phyloP scores from a whole-genome alignment of 2,797 vertebrate genomes.

The Crenichthys baileyi region DNA sequence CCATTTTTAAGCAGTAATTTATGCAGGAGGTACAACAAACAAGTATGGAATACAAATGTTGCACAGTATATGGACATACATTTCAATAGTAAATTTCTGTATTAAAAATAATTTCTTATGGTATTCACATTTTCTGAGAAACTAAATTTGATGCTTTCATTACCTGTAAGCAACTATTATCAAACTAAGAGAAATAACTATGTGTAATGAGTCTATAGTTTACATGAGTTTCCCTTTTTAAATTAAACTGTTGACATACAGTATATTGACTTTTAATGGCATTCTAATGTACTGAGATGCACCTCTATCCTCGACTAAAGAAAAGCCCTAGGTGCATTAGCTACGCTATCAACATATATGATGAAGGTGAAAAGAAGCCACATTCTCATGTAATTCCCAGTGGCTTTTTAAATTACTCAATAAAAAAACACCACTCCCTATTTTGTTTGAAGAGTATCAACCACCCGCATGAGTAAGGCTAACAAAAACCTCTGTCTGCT shows the following conservation, averaged over 20 bases:
- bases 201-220: neutral
- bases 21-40: neutral
- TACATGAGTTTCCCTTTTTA: neutral
- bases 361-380: neutral
- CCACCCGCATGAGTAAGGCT: conserved; percentile 7
- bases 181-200: neutral
- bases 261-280: neutral
- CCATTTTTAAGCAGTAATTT: neutral
- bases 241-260: neutral
- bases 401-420: neutral
- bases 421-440: neutral
- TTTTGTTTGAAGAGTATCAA: conserved; percentile 8
- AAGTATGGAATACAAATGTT: neutral
- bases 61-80: neutral
- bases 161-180: neutral
- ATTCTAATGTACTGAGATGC: neutral
- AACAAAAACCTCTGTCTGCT: conserved; percentile 30
- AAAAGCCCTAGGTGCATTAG: neutral
- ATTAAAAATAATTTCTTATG: neutral
- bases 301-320: neutral
- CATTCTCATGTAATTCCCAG: neutral
- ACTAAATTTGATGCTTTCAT: neutral
- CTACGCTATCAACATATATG: neutral
- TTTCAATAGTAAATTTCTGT: neutral
- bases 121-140: neutral